phyloP scores from a whole-genome alignment of 2,113 vertebrate genomes.

The Capricornis sumatraensis region DNA sequence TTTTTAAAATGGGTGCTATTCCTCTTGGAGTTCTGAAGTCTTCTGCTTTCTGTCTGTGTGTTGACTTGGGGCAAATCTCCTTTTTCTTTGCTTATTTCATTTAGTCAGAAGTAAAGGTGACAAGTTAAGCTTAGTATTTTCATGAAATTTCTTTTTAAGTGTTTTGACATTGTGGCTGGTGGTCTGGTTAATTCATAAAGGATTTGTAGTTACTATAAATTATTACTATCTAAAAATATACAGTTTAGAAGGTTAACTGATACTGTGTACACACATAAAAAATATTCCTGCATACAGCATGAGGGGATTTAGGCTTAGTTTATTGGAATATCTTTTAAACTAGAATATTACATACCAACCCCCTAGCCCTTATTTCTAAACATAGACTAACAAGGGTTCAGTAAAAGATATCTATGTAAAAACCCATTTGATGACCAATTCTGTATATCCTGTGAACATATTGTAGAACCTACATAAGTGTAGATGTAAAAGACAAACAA shows the following conservation, averaged over 20 bases:
- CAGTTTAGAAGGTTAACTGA: background rate
- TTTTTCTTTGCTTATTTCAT: conserved; percentile 14
- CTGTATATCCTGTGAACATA: background rate
- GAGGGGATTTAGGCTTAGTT: background rate
- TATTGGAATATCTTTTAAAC: background rate
- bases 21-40: background rate
- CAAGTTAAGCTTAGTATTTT: background rate
- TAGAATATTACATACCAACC: background rate
- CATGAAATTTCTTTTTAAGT: background rate
- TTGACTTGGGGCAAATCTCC: background rate
- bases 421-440: conserved; percentile 24
- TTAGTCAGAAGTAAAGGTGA: conserved; percentile 1
- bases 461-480: conserved; percentile 28
- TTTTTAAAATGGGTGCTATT: conserved; percentile 11
- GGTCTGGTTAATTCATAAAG: background rate
- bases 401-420: background rate
- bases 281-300: background rate
- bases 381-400: background rate
- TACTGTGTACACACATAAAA: background rate
- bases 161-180: conserved; percentile 1
- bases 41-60: background rate
- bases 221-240: background rate
- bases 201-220: conserved; percentile 8
- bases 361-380: background rate
- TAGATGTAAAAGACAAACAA: conserved; percentile 63